Conservation (phyloP, 2,113 vertebrate species). For the Marmota monax region DNA sequence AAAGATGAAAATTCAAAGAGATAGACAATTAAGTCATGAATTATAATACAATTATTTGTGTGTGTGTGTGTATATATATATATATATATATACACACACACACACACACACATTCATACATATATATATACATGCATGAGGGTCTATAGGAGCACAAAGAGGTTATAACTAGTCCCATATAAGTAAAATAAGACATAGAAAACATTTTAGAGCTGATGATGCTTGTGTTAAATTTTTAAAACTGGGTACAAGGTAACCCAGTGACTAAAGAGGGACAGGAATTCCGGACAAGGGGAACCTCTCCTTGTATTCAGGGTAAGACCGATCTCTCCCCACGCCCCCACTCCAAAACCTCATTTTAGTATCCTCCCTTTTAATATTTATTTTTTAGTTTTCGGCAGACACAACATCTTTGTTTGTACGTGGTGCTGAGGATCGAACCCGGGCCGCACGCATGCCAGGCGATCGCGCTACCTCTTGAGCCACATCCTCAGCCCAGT, state of each 20-base stretch:
- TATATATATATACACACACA: no score
- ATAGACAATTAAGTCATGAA: not conserved
- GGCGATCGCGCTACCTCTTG: no score
- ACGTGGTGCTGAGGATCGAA: no score
- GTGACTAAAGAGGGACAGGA: not conserved
- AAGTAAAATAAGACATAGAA: not conserved
- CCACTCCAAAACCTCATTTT: not conserved
- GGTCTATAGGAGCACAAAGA: not conserved
- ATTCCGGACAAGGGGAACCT: not conserved
- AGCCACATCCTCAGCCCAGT: no score
- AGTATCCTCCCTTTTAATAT: not conserved
- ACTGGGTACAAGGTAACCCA: not conserved
- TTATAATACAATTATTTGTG: not conserved
- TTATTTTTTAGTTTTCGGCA: no score
- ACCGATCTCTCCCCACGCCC: not conserved
- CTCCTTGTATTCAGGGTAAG: not conserved
- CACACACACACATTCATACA: no score
- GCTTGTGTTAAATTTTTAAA: not conserved
- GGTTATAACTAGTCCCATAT: not conserved
- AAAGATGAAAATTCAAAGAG: not conserved
- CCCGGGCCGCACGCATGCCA: no score
- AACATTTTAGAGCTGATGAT: not conserved
- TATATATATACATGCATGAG: no score
- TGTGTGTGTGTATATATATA: no score
- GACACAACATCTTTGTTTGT: no score